Evolutionary conservation across 2,797 vertebrate genomes (phyloP).

Genomic region (Steatocranus sp.): DNA sequence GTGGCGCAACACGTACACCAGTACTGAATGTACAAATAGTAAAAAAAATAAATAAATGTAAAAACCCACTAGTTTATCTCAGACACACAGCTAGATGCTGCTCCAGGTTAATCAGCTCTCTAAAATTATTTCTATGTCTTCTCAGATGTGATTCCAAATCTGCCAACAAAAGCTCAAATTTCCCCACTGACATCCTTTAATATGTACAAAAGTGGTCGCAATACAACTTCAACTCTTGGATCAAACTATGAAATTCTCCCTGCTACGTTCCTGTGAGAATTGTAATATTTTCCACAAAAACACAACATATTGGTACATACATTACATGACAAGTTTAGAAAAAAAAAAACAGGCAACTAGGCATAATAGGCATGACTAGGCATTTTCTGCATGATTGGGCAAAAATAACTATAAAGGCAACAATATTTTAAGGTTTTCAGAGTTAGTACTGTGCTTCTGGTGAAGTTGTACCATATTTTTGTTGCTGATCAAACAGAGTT

Average conservation of each 20-base stretch:
- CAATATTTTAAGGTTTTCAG: not conserved
- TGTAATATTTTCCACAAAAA: not conserved
- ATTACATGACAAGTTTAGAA: not conserved
- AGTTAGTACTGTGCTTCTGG: not conserved
- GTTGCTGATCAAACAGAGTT: not conserved
- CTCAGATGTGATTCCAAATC: not conserved
- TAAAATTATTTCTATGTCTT: not conserved
- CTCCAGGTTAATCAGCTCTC: not conserved
- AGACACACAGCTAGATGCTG: not conserved
- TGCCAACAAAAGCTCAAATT: not conserved
- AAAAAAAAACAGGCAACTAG: not conserved
- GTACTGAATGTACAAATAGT: not conserved
- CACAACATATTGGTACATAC: not conserved
- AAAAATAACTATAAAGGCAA: not conserved
- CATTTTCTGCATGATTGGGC: not conserved
- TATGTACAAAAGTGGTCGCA: not conserved
- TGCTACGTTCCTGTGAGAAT: not conserved
- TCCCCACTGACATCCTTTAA: not conserved
- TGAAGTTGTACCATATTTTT: not conserved
- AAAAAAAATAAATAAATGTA: rapidly evolving
- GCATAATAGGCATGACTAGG: not conserved
- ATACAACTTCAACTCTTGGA: not conserved
- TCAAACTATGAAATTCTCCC: not conserved
- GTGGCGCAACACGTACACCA: not conserved
- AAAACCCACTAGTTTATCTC: not conserved